These are phyloP conservation scores for Tethea ocularis DNA, from an alignment of 2,888 invertebrate species.

Conservation along the genomic window DNA sequence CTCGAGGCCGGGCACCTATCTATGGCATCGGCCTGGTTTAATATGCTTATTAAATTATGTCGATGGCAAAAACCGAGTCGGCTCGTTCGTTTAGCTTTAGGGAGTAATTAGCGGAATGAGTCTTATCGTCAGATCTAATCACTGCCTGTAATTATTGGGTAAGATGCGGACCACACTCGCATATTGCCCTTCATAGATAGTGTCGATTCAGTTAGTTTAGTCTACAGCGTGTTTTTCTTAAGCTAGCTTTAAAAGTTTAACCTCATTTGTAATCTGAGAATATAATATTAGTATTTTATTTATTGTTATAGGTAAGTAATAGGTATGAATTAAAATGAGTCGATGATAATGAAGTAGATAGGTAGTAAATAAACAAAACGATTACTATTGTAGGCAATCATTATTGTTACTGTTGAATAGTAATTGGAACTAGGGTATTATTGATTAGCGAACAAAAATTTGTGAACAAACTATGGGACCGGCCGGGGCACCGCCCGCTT, in stretches of 20 bases:
- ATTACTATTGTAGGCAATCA: constrained; percentile 59
- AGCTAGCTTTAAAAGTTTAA: no score
- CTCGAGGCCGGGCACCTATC: constrained; percentile 70
- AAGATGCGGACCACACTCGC: constrained; percentile 57
- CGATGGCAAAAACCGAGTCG: constrained; percentile 76
- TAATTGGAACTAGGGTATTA: constrained; percentile 72
- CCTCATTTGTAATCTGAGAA: no score
- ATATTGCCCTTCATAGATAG: constrained; percentile 46
- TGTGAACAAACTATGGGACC: constrained; percentile 69
- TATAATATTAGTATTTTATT: no score
- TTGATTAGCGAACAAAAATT: constrained; percentile 77
- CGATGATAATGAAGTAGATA: constrained; percentile 16
- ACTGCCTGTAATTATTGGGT: constrained; percentile 77
- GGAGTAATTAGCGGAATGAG: constrained; percentile 82
- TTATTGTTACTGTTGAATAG: constrained; percentile 64
- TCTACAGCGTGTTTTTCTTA: background rate
- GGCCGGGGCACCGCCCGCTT: constrained; percentile 64
- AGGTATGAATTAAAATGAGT: background rate
- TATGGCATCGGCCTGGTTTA: constrained; percentile 76
- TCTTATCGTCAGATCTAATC: constrained; percentile 79
- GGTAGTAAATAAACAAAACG: constrained; percentile 49
- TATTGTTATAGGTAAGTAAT: no score
- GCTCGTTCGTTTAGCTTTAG: constrained; percentile 77
- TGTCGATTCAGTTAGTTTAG: background rate
- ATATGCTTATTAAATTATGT: constrained; percentile 82